Evolutionary conservation across 92 coral and sea anemone genomes (phyloP).

Genomic region (Phymanthus crucifer): DNA sequence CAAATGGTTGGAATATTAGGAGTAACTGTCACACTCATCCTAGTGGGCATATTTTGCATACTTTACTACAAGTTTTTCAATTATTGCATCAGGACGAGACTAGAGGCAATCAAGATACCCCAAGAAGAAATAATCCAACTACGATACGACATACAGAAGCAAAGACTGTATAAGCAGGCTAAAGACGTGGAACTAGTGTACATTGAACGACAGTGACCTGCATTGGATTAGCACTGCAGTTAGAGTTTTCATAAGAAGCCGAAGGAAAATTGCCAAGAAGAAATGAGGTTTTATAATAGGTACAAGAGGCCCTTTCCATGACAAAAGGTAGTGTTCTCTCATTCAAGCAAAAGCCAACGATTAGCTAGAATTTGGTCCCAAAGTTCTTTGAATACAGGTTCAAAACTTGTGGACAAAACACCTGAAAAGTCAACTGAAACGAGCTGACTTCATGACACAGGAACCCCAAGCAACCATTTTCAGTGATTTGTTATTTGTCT

Average conservation of each 20-base stretch:
- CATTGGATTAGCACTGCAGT: not conserved
- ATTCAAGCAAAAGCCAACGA: too few relatives aligned
- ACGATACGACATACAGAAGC: conserved; percentile 25
- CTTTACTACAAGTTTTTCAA: conserved; percentile 20
- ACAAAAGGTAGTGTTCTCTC: too few relatives aligned
- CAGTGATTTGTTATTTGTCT: too few relatives aligned
- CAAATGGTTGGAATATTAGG: conserved; percentile 9
- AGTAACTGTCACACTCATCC: not conserved
- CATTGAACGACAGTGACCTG: conserved; percentile 17
- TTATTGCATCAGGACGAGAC: conserved; percentile 19
- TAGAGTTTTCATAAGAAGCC: not conserved
- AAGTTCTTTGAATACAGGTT: too few relatives aligned
- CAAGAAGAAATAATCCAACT: conserved; percentile 17
- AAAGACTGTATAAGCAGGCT: conserved; percentile 21
- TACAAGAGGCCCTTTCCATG: too few relatives aligned
- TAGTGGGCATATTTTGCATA: conserved; percentile 13
- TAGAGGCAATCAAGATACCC: conserved; percentile 14
- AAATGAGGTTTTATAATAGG: too few relatives aligned
- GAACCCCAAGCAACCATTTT: too few relatives aligned
- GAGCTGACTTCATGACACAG: too few relatives aligned
- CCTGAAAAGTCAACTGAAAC: too few relatives aligned
- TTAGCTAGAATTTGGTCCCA: too few relatives aligned
- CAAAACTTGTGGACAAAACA: too few relatives aligned
- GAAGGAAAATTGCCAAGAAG: too few relatives aligned
- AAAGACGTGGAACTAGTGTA: not conserved